Base-by-base conservation (phyloP, 2,797 vertebrate species). In the Sus cebifrons region DNA sequence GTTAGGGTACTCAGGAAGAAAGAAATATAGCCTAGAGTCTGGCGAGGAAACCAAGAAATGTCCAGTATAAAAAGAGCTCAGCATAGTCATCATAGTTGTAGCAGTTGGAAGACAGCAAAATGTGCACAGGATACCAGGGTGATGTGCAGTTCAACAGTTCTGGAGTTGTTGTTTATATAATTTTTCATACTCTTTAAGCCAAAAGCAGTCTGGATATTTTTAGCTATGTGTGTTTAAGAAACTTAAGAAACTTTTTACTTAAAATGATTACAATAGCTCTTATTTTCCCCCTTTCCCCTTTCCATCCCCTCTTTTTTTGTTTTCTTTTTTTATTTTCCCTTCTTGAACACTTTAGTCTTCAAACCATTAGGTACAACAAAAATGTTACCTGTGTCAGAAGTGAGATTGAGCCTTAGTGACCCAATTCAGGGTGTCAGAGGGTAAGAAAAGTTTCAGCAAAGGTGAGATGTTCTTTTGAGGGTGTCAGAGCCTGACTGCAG, bases 201-300 rank as follows among this genome's bases (percentile, higher is more conserved):
- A 49, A 88, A 92, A 75, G 14, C 27, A 94, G 17, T 65, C 83
- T 49, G 56, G 78, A 67, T 79, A 65, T 82, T 89, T 94, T 95
- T 77, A 36, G 27, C 5, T 44, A n/a, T 70, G 14, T 90, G 7
- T 91, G 13, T 77, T 75, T 90, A 54, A 90, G 73, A 87, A 92
- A 67, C 27, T 67, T 67, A n/a, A 67, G 36, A 16, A 56, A 67
- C 27, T 79, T 87, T 86, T 25, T 79, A 40, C 85, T 44, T 44
- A 49, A 81, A 82, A 90, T 64, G 81, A 52, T 29, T 58, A 40
- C 10, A 93, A 0, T 75, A 71, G 5, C 27, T 93, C n/a, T 36
- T 67, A 0, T 3, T 56, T 5, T 62, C 13, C n/a, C 8, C 14
- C 6, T n/a, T 21, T 14, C 11, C 2, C 12, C 10, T 52, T 77